These are phyloP conservation scores for Chaetorhynchus papuensis DNA, from an alignment of 2,113 vertebrate species.

Conservation along the genomic window DNA sequence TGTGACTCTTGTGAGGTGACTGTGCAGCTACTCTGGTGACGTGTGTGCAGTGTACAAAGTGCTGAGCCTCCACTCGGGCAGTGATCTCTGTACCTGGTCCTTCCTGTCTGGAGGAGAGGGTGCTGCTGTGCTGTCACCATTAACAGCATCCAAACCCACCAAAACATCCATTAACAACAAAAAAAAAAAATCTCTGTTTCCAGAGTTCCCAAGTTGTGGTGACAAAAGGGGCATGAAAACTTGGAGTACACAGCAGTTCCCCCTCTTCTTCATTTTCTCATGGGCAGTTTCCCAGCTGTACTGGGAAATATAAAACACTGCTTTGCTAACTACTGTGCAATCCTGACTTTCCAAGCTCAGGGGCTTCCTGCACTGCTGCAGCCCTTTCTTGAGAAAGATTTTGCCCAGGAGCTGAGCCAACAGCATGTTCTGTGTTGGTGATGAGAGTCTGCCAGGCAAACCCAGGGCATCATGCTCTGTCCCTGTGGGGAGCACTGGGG, in stretches of 20 bases:
- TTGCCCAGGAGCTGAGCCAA: not conserved
- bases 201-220: not conserved
- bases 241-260: not conserved
- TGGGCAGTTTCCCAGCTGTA: not conserved
- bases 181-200: not conserved
- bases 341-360: not conserved
- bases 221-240: not conserved
- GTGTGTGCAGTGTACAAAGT: not conserved
- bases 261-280: not conserved
- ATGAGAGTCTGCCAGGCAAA: not conserved
- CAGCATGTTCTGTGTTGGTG: not conserved
- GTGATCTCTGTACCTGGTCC: not conserved
- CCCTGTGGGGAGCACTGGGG: not conserved
- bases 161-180: not conserved
- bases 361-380: not conserved
- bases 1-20: not conserved
- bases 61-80: not conserved
- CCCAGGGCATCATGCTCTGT: accelerated
- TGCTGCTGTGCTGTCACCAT: not conserved
- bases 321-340: not conserved
- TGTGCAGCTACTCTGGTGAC: not conserved
- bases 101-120: not conserved
- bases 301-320: not conserved
- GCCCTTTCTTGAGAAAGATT: not conserved
- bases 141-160: not conserved